These are phyloP conservation scores for Cochlearius cochlearius DNA, from an alignment of 2,113 vertebrate species.

Conservation along the genomic window DNA sequence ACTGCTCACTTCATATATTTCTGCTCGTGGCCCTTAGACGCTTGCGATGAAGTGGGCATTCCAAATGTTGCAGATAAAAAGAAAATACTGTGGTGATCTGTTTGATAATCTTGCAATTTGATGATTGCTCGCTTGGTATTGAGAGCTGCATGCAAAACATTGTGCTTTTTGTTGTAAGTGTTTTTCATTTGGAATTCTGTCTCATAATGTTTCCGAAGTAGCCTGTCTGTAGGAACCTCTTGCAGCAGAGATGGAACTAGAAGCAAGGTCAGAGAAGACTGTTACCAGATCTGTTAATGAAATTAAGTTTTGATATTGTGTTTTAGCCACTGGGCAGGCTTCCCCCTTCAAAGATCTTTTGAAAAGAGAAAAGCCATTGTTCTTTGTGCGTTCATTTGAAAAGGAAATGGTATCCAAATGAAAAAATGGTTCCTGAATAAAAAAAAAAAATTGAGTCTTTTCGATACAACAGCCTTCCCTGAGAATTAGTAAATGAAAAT, in stretches of 20 bases:
- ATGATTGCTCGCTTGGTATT: neutral
- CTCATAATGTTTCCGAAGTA: neutral
- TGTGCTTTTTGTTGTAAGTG: neutral
- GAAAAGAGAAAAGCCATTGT: constrained; percentile 62
- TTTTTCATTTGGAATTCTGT: neutral
- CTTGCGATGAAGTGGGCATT: neutral
- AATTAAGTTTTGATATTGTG: constrained; percentile 41
- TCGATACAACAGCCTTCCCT: neutral
- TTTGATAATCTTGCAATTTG: neutral
- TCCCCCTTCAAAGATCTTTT: constrained; percentile 43
- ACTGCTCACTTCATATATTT: neutral
- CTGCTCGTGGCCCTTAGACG: neutral
- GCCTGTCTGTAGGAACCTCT: neutral
- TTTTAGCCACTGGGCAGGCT: constrained; percentile 31
- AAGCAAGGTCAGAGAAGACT: constrained; percentile 2
- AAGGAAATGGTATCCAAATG: constrained; percentile 60
- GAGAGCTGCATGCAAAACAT: neutral
- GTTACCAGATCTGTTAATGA: constrained; percentile 39
- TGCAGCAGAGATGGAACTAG: neutral
- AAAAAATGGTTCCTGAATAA: constrained; percentile 48
- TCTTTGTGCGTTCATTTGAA: constrained; percentile 50
- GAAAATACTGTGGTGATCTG: neutral
- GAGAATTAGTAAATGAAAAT: neutral
- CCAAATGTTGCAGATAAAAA: neutral
- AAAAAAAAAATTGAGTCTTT: neutral